phyloP scores from a whole-genome alignment of 2,888 invertebrate genomes.

The Netelia inedita region DNA sequence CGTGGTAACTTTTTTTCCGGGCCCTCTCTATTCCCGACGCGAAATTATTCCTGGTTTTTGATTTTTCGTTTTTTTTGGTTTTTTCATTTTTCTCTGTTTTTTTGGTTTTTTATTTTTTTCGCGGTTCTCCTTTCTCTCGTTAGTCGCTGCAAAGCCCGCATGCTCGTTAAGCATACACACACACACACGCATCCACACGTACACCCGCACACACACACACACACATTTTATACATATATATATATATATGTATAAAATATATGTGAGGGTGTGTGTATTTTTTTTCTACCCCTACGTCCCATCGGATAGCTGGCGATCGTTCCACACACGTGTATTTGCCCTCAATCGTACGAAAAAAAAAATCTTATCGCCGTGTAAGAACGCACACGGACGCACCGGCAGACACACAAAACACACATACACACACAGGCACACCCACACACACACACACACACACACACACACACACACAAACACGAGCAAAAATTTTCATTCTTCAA shows the following conservation, averaged over 20 bases:
- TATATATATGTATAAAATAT: too few species aligned
- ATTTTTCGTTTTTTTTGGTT: not conserved
- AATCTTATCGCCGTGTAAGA: too few species aligned
- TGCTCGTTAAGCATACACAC: constrained; percentile 85
- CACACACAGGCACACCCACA: constrained; percentile 49
- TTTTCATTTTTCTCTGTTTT: constrained; percentile 45
- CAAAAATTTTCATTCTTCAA: constrained; percentile 50
- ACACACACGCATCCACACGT: constrained; percentile 24
- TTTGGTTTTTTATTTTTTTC: constrained; percentile 30
- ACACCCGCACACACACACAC: constrained; percentile 64
- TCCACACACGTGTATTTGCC: not conserved
- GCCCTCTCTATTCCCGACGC: constrained; percentile 32
- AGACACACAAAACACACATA: too few species aligned
- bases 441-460: constrained; percentile 65
- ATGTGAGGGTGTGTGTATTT: too few species aligned
- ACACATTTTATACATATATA: constrained; percentile 32
- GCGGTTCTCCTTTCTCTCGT: constrained; percentile 74
- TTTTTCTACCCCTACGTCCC: too few species aligned
- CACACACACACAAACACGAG: constrained; percentile 66
- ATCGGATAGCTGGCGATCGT: too few species aligned
- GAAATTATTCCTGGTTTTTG: constrained; percentile 49
- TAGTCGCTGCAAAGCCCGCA: constrained; percentile 85
- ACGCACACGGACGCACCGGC: too few species aligned
- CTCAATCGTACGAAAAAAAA: constrained; percentile 39
- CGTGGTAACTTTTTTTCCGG: constrained; percentile 17